Conservation (phyloP, 2,113 vertebrate species). For the Albula goreensis region DNA sequence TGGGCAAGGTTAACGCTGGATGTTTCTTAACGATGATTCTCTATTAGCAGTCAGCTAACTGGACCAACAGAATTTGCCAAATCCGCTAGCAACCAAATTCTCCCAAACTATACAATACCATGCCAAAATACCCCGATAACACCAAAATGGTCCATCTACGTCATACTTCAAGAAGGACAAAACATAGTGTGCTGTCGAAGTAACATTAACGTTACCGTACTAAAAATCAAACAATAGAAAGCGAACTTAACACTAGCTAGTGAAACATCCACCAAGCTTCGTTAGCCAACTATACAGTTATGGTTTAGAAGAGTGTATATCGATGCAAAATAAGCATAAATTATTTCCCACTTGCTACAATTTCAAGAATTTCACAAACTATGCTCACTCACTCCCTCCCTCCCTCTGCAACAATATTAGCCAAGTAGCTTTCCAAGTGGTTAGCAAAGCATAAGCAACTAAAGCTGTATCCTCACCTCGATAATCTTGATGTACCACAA, state of each 20-base stretch:
- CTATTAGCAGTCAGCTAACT: too few species aligned
- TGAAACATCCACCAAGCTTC: not conserved
- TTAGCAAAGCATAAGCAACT: slow-evolving; percentile 7
- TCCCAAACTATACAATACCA: too few species aligned
- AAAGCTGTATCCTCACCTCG: slow-evolving; percentile 27
- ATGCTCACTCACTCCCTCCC: slow-evolving; percentile 5
- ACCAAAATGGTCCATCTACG: too few species aligned
- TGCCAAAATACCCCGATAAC: too few species aligned
- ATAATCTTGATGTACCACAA: not conserved
- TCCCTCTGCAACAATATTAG: not conserved
- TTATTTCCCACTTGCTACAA: not conserved
- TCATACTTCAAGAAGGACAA: too few species aligned
- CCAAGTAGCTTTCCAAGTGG: not conserved
- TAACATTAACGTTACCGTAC: not conserved
- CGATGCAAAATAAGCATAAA: not conserved
- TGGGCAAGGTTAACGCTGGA: too few species aligned
- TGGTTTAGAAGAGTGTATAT: not conserved
- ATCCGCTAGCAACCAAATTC: too few species aligned
- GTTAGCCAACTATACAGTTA: not conserved
- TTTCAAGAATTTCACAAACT: not conserved
- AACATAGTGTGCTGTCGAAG: not conserved
- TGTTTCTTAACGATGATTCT: too few species aligned
- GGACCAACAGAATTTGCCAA: too few species aligned
- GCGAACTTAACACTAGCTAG: not conserved
- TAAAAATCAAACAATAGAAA: not conserved